Evolutionary conservation across 2,797 vertebrate genomes (phyloP).

Genomic region (Enteromius afrohamiltoni): DNA sequence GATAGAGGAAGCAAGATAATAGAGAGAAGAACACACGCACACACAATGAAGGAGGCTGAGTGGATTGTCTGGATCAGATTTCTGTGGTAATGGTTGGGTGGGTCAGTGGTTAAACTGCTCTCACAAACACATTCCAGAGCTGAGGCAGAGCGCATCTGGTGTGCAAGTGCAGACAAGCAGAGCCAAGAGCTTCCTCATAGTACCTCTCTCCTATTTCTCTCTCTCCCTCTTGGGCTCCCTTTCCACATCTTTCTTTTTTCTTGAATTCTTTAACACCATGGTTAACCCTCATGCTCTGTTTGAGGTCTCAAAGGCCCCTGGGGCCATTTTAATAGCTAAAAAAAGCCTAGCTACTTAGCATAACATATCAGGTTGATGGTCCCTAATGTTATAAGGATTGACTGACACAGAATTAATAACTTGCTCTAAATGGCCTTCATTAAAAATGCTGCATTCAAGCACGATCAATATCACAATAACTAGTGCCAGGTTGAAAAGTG

Average conservation of each 20-base stretch:
- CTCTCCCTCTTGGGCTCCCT: conserved; percentile 20
- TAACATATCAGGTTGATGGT: neutral
- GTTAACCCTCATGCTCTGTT: conserved; percentile 20
- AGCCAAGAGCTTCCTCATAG: conserved; percentile 54
- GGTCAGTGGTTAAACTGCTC: conserved; percentile 61
- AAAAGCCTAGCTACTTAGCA: neutral
- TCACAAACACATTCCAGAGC: conserved; percentile 64
- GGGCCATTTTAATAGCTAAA: neutral
- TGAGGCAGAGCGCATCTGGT: conserved; percentile 62
- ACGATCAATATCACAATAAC: neutral
- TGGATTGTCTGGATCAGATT: conserved; percentile 62
- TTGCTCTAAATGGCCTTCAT: neutral
- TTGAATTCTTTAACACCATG: conserved; percentile 24
- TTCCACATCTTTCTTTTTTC: conserved; percentile 21
- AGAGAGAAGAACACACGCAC: conserved; percentile 35
- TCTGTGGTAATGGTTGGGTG: conserved; percentile 64
- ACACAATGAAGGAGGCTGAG: conserved; percentile 53
- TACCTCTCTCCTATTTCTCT: conserved; percentile 36
- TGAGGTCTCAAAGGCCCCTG: conserved; percentile 3
- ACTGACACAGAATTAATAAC: neutral
- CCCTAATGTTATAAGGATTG: neutral
- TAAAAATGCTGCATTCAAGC: neutral
- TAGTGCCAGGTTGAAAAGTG: neutral
- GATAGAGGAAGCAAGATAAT: conserved; percentile 49
- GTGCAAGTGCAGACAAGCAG: conserved; percentile 62